Evolutionary conservation across 2,888 invertebrate species (phyloP).

Genomic region (Emmelina monodactyla): DNA sequence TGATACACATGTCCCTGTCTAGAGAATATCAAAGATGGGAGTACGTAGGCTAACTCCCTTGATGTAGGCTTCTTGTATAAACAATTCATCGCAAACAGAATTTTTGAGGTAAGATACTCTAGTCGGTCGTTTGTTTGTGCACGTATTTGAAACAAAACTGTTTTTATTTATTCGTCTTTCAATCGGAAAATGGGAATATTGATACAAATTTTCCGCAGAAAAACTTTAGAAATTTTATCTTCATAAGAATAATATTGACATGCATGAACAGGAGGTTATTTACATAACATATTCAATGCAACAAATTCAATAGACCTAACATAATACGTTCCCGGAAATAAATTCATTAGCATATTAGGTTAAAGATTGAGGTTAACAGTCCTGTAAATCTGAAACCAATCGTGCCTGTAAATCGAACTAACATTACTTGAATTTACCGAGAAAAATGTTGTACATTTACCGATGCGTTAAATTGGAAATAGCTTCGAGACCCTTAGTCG

Average conservation of each 20-base stretch:
- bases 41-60: neutral
- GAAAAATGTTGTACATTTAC: slow-evolving; percentile 17
- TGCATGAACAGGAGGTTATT: too few species aligned
- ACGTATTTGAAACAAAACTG: neutral
- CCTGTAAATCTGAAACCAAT: too few species aligned
- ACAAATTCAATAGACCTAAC: too few species aligned
- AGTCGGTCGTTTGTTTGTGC: slow-evolving; percentile 23
- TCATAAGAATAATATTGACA: too few species aligned
- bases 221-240: too few species aligned
- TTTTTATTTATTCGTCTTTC: too few species aligned
- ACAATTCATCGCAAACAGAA: slow-evolving; percentile 46
- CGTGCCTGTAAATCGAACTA: neutral
- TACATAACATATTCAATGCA: too few species aligned
- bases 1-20: neutral
- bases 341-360: too few species aligned
- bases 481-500: slow-evolving; percentile 38
- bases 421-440: neutral
- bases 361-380: too few species aligned
- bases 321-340: too few species aligned
- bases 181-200: too few species aligned
- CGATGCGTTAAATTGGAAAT: slow-evolving; percentile 57
- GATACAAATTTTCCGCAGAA: too few species aligned
- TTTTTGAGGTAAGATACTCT: slow-evolving; percentile 34
- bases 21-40: neutral
- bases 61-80: slow-evolving; percentile 22